These are phyloP conservation scores for Tinea pellionella DNA, from an alignment of 2,888 invertebrate species.

Conservation along the genomic window DNA sequence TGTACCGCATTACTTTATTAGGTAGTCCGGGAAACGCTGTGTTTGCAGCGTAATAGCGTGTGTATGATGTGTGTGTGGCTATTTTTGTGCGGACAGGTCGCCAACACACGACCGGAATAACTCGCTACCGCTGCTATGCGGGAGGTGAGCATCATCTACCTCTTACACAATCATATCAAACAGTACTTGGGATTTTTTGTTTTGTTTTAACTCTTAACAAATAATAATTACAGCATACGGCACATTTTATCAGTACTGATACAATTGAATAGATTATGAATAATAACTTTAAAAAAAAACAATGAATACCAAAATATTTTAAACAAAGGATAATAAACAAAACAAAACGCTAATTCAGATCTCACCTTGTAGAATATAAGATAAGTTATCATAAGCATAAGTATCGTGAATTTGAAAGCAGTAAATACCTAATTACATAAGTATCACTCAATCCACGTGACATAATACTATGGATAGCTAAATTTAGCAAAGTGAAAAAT, in stretches of 20 bases:
- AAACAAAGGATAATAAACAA: background rate
- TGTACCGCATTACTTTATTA: background rate
- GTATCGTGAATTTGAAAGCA: background rate
- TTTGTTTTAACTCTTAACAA: background rate
- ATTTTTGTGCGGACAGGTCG: conserved; percentile 11
- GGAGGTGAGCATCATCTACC: background rate
- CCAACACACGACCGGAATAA: conserved; percentile 10
- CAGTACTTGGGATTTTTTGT: background rate
- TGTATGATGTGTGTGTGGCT: conserved; percentile 4
- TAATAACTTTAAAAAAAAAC: too few species aligned
- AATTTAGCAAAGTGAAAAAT: conserved; percentile 32
- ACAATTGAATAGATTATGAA: too few species aligned
- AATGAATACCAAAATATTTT: too few species aligned
- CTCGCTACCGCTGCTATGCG: background rate
- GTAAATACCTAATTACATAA: background rate
- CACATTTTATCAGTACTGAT: too few species aligned
- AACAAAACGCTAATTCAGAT: background rate
- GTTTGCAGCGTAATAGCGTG: background rate
- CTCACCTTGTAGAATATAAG: background rate
- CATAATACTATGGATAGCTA: conserved; percentile 20
- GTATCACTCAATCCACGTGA: background rate
- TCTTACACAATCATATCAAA: conserved; percentile 4
- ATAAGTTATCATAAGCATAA: background rate
- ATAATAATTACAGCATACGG: background rate
- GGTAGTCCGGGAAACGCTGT: conserved; percentile 7